Evolutionary conservation across 2,888 invertebrate species (phyloP), one percentile per base, ranked within the genome.

Genomic region (Plemyria rubiginata): DNA sequence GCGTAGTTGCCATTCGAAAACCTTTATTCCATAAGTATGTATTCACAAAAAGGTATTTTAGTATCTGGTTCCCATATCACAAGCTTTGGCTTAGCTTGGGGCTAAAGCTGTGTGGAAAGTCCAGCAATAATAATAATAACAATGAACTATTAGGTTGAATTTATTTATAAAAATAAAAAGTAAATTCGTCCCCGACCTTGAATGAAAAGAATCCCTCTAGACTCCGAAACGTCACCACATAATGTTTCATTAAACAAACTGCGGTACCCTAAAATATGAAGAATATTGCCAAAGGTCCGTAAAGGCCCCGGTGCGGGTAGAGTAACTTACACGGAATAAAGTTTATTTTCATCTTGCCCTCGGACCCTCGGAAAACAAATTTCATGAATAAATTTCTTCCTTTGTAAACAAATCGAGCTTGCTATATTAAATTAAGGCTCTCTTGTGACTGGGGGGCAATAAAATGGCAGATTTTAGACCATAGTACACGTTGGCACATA

Each of bases 331-430:
- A 81, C 78, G 82, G 76, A 68, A 80, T 74, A 85, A 87, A 88
- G 84, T 86, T 87, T 90, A 86, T 87, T 89, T 86, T 85, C 85
- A 81, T 80, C 79, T 76, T 64, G 74, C 76, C 68, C 61, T 65
- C 78, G 83, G 84, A 80, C 87, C 87, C 84, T 82, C 76, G 74
- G 79, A 86, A 87, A 89, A 90, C 88, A 90, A 91, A 90, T 88
- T 92, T 91, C 90, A 90, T 91, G 91, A 91, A 91, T 92, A 92
- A 88, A 90, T 90, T 92, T 89, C 70, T 90, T 88, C 87, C 86
- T 91, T 91, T 88, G 90, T 90, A 91, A 91, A 91, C 90, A 92
- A 90, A 92, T 92, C 90, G 89, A 86, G 85, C 86, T 73, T 77
- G 82, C 82, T 81, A 86, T 90, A 90, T 90, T 90, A 89, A 88